Base-by-base conservation (phyloP, 2,113 vertebrate species). In the Scopus umbretta region DNA sequence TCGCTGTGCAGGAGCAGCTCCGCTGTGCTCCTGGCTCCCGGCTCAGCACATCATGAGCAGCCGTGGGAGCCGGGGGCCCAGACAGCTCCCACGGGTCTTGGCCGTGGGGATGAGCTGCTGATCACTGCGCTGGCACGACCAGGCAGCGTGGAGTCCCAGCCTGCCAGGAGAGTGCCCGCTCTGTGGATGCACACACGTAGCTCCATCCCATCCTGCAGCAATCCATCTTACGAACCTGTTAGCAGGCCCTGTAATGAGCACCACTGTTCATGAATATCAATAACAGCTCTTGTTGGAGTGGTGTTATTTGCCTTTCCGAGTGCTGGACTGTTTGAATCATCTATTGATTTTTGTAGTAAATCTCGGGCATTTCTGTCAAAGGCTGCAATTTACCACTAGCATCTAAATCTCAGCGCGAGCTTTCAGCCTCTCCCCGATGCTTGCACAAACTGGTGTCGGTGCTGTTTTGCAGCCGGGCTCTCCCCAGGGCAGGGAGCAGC, bases 361-460 rank as follows among this genome's bases (percentile, higher is more conserved):
- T 88, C 43, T 43, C 83, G 66, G 89, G 94, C 11, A 32, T 83
- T 83, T 88, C 94, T 86, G 96, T 87, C 88, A 72, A 91, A 80
- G 97, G 87, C 84, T 70, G 88, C 94, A 81, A 92, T 96, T 96
- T 88, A 79, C 95, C 95, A 75, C 91, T 45, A 62, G 90, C 96
- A 87, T 47, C 15, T 88, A 91, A 95, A 96, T 92, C 97, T 79
- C n/a, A 3, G 73, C 63, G 55, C 0, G 1, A 27, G 50, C 91
- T 85, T 13, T 27, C 86, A 4, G 66, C 85, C 62, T 16, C 93
- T 76, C 68, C 90, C 40, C 53, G 6, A 6, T 36, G 12, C 32
- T 63, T 42, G 49, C 75, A 53, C 73, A 80, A 93, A 55, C 42
- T 32, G 42, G 26, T 82, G 52, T 63, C 23, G 13, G n/a, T 63